phyloP scores from a whole-genome alignment of 1,140 invertebrate species.

The Solen grandis region DNA sequence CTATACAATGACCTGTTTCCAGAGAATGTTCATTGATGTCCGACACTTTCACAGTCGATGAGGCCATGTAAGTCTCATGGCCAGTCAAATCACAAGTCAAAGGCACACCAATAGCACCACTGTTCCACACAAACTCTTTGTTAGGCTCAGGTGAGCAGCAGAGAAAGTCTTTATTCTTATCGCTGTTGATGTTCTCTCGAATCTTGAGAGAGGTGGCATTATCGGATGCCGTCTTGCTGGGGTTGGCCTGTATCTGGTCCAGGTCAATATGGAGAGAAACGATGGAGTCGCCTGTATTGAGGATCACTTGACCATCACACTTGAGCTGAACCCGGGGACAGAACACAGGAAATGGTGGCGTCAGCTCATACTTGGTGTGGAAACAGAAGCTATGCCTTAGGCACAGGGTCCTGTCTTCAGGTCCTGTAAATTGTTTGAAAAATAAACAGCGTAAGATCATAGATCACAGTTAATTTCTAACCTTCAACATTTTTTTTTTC shows the following conservation, averaged over 20 bases:
- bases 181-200: conserved; percentile 18
- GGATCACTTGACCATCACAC: conserved; percentile 85
- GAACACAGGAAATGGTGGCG: conserved; percentile 86
- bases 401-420: conserved; percentile 78
- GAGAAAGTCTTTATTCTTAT: conserved; percentile 40
- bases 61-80: not conserved
- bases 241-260: conserved; percentile 25
- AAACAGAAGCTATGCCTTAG: conserved; percentile 86
- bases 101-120: conserved; percentile 31
- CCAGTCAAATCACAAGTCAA: conserved; percentile 21
- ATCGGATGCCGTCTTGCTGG: not conserved
- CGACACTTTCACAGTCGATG: not conserved
- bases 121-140: conserved; percentile 47
- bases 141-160: conserved; percentile 39
- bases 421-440: conserved; percentile 11
- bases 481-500: no score
- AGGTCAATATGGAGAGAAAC: conserved; percentile 82
- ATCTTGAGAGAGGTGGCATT: not conserved
- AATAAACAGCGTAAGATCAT: no score
- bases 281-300: conserved; percentile 88
- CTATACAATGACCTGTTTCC: not conserved
- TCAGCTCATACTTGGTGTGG: conserved; percentile 86
- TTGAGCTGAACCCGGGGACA: conserved; percentile 85
- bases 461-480: no score
- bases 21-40: not conserved